phyloP scores from a whole-genome alignment of 2,888 invertebrate genomes.

The Acronicta psi region DNA sequence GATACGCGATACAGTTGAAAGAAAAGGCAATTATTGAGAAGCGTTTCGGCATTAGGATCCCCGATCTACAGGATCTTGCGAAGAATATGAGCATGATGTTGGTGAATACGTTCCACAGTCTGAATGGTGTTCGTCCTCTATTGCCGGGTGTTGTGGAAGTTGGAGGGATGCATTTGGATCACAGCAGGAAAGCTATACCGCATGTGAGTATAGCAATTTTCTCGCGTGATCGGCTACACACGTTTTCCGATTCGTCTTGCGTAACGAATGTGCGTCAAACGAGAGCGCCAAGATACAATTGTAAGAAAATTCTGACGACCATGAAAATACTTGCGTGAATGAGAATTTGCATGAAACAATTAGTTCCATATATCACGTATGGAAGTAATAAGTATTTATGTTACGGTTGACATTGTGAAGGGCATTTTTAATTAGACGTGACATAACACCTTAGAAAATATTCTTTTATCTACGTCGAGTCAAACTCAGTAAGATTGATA shows the following conservation, averaged over 20 bases:
- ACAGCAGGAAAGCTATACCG: constrained; percentile 79
- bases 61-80: constrained; percentile 85
- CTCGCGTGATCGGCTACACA: background rate
- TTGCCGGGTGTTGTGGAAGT: constrained; percentile 90
- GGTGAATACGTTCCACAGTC: constrained; percentile 90
- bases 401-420: no score
- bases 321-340: background rate
- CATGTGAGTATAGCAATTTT: constrained; percentile 66
- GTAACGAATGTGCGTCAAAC: constrained; percentile 6
- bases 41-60: constrained; percentile 82
- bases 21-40: constrained; percentile 79
- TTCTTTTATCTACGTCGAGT: no score
- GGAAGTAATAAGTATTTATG: no score
- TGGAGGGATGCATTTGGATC: constrained; percentile 89
- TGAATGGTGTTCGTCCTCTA: constrained; percentile 88
- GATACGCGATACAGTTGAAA: constrained; percentile 70
- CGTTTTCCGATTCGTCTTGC: constrained; percentile 13
- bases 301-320: constrained; percentile 4
- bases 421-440: no score
- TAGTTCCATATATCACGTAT: no score
- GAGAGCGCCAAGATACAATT: background rate
- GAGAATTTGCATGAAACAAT: background rate
- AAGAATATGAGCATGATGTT: constrained; percentile 87
- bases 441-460: no score
- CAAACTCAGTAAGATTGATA: no score